Evolutionary conservation across 2,113 vertebrate genomes (phyloP).

Genomic region (Carassius gibelio): DNA sequence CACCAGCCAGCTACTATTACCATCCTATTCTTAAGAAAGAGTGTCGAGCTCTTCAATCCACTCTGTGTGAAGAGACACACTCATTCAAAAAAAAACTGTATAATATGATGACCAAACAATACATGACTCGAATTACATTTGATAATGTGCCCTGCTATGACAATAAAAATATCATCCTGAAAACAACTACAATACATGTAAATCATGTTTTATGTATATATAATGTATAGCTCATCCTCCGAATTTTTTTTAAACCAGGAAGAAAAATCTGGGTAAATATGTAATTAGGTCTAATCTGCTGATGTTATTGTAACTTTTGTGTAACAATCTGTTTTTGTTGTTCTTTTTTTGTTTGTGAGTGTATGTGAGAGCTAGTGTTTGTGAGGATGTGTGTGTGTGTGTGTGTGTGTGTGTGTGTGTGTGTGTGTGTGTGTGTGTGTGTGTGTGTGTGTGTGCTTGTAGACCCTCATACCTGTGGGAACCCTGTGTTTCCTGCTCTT

Average conservation of each 20-base stretch:
- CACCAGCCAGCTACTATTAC: conserved; percentile 44
- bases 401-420: not conserved
- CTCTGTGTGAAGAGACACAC: conserved; percentile 2
- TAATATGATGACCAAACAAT: not conserved
- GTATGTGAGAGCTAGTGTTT: conserved; percentile 41
- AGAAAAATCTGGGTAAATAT: not conserved
- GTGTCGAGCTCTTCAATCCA: not conserved
- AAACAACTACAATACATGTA: not conserved
- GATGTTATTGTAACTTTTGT: not conserved
- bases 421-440: not conserved
- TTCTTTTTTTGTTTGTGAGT: conserved; percentile 24
- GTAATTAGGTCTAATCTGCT: not conserved
- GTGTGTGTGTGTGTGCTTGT: conserved; percentile 1
- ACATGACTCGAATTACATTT: not conserved
- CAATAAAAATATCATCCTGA: not conserved
- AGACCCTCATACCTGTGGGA: conserved; percentile 64
- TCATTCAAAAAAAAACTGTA: not conserved
- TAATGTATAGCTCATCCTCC: not conserved
- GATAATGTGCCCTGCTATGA: not conserved
- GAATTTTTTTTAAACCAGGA: not conserved
- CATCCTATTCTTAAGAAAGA: not conserved
- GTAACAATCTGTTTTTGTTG: too few relatives aligned
- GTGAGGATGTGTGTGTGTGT: not conserved
- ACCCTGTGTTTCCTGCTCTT: conserved; percentile 71
- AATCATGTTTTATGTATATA: too few relatives aligned